These are phyloP conservation scores for Drosophila dunni DNA, from an alignment of 1,140 invertebrate species.

Conservation along the genomic window DNA sequence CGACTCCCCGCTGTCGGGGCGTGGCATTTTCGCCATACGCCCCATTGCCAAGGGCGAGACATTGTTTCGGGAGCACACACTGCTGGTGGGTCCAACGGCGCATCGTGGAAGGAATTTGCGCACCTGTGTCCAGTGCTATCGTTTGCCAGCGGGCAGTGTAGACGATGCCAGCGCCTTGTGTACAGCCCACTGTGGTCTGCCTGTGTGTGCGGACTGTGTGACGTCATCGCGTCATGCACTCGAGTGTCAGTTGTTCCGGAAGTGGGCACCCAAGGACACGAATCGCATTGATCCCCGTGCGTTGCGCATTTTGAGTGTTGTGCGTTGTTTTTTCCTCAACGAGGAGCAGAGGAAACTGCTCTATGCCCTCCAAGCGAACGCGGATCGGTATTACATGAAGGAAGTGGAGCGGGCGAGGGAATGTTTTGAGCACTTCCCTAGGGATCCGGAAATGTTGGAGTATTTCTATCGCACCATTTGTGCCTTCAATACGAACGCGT, in stretches of 20 bases:
- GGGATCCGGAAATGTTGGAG: slow-evolving; percentile 88
- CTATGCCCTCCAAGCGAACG: slow-evolving; percentile 86
- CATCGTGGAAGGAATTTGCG: slow-evolving; percentile 63
- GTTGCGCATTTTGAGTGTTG: slow-evolving; percentile 86
- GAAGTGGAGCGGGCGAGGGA: slow-evolving; percentile 87
- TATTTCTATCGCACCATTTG: slow-evolving; percentile 85
- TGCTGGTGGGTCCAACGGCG: slow-evolving; percentile 87
- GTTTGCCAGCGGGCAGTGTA: slow-evolving; percentile 45
- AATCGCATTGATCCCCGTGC: slow-evolving; percentile 85
- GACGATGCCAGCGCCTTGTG: slow-evolving; percentile 76
- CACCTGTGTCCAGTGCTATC: slow-evolving; percentile 73
- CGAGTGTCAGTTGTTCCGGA: slow-evolving; percentile 87
- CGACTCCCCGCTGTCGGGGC: slow-evolving; percentile 87
- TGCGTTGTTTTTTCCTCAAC: slow-evolving; percentile 87
- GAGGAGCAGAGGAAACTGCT: slow-evolving; percentile 86
- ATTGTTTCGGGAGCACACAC: slow-evolving; percentile 88
- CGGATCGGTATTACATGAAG: slow-evolving; percentile 85
- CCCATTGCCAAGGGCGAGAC: slow-evolving; percentile 88
- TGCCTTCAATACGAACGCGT: slow-evolving; percentile 90
- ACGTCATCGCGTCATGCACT: slow-evolving; percentile 85
- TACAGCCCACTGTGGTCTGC: slow-evolving; percentile 84
- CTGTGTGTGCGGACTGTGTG: slow-evolving; percentile 86
- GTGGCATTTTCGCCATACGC: slow-evolving; percentile 88
- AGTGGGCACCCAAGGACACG: slow-evolving; percentile 85
- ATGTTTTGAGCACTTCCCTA: slow-evolving; percentile 86